These are phyloP conservation scores for Chelon auratus DNA, from an alignment of 2,797 vertebrate genomes.

Conservation along the genomic window DNA sequence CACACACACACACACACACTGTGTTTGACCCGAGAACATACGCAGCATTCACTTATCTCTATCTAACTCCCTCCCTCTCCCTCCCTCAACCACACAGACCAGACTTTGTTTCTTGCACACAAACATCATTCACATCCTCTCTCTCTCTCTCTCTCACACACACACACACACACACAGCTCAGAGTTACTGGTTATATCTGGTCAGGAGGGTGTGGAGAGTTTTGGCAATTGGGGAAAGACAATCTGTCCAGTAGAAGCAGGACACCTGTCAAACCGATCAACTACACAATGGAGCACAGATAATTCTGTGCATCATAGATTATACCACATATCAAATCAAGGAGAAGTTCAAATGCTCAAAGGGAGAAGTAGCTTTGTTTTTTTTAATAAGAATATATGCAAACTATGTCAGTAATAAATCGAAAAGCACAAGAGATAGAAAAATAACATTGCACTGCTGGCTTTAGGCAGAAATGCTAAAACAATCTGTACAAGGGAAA, in stretches of 20 bases:
- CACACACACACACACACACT: constrained; percentile 29
- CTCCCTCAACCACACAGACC: constrained; percentile 48
- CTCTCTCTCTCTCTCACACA: not conserved
- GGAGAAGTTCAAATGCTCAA: too few relatives aligned
- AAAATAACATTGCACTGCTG: not conserved
- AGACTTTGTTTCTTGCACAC: constrained; percentile 65
- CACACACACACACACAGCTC: constrained; percentile 16
- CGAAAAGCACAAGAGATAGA: not conserved
- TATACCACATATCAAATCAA: too few relatives aligned
- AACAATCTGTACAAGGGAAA: constrained; percentile 43
- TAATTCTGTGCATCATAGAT: constrained; percentile 1
- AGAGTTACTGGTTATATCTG: constrained; percentile 66
- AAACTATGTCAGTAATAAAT: too few relatives aligned
- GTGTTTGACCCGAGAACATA: constrained; percentile 40
- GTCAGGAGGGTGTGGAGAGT: constrained; percentile 60
- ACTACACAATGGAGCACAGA: constrained; percentile 40
- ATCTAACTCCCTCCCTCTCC: constrained; percentile 22
- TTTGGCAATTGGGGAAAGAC: constrained; percentile 55
- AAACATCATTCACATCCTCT: constrained; percentile 53
- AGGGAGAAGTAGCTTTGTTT: not conserved
- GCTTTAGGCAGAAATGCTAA: constrained; percentile 4
- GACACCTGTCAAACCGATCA: constrained; percentile 68
- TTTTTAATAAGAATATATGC: too few relatives aligned
- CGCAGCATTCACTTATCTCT: constrained; percentile 52
- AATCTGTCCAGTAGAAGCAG: constrained; percentile 58